Conservation (phyloP, 1,140 invertebrate species). For the Nephotettix cincticeps region DNA sequence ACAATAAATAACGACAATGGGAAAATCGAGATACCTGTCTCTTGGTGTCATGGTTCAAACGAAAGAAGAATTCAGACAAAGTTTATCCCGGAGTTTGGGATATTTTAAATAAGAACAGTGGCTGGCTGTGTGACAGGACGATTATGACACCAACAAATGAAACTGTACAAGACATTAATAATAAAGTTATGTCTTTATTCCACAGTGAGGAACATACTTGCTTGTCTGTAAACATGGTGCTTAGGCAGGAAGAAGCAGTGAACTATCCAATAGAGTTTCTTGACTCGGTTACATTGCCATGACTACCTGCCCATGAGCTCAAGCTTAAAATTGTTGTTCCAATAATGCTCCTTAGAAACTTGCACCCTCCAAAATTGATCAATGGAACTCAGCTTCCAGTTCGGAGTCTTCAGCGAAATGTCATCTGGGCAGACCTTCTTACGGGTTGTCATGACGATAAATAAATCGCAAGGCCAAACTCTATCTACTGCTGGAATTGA, state of each 20-base stretch:
- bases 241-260: constrained; percentile 40
- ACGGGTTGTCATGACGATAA: constrained; percentile 53
- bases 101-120: neutral
- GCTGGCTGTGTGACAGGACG: neutral
- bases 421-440: constrained; percentile 45
- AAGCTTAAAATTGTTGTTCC: constrained; percentile 44
- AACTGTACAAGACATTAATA: neutral
- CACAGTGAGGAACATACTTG: neutral
- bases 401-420: constrained; percentile 42
- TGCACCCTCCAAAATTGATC: constrained; percentile 48
- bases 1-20: constrained; percentile 1
- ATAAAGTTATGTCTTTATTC: neutral
- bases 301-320: constrained; percentile 44
- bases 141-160: neutral
- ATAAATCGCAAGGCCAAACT: constrained; percentile 56
- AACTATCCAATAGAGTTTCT: constrained; percentile 47
- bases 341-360: constrained; percentile 50
- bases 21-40: neutral
- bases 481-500: constrained; percentile 32
- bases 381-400: constrained; percentile 47
- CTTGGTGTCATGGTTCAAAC: too few species aligned
- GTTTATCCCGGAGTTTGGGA: neutral
- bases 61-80: too few species aligned
- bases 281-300: constrained; percentile 44
- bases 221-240: constrained; percentile 39